These are phyloP conservation scores for Zygogramma bicolorata DNA, from an alignment of 2,888 invertebrate species.

Conservation along the genomic window DNA sequence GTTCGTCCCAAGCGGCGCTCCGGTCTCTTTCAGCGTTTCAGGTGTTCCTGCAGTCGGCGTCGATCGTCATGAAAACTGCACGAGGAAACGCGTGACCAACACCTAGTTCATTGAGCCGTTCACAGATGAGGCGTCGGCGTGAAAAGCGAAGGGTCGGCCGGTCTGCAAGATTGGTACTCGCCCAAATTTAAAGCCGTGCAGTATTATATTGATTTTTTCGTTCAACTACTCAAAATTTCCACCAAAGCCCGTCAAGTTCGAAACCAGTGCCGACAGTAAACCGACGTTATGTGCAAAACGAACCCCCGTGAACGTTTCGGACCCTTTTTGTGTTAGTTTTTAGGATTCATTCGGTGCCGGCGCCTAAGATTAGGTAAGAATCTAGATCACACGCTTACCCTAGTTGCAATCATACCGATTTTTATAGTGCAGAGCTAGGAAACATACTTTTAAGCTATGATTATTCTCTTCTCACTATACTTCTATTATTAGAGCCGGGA, in stretches of 20 bases:
- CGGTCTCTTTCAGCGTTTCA: background rate
- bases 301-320: slow-evolving; percentile 36
- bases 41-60: no score
- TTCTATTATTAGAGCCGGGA: slow-evolving; percentile 9
- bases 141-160: slow-evolving; percentile 4
- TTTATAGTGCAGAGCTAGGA: background rate
- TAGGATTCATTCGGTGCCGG: slow-evolving; percentile 44
- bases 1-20: background rate
- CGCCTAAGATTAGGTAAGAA: slow-evolving; percentile 49
- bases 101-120: slow-evolving; percentile 19
- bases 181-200: slow-evolving; percentile 57
- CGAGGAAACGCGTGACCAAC: slow-evolving; percentile 13
- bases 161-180: slow-evolving; percentile 50
- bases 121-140: slow-evolving; percentile 27
- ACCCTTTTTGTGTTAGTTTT: slow-evolving; percentile 47
- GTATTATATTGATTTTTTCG: slow-evolving; percentile 57
- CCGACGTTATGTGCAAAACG: slow-evolving; percentile 26
- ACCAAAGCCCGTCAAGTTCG: slow-evolving; percentile 38
- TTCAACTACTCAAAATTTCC: slow-evolving; percentile 49
- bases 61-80: background rate
- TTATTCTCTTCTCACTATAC: background rate
- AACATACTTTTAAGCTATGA: background rate
- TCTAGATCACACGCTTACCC: slow-evolving; percentile 10
- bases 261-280: slow-evolving; percentile 23
- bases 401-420: background rate